Conservation (phyloP, 2,797 vertebrate genomes). For the Pampus argenteus region DNA sequence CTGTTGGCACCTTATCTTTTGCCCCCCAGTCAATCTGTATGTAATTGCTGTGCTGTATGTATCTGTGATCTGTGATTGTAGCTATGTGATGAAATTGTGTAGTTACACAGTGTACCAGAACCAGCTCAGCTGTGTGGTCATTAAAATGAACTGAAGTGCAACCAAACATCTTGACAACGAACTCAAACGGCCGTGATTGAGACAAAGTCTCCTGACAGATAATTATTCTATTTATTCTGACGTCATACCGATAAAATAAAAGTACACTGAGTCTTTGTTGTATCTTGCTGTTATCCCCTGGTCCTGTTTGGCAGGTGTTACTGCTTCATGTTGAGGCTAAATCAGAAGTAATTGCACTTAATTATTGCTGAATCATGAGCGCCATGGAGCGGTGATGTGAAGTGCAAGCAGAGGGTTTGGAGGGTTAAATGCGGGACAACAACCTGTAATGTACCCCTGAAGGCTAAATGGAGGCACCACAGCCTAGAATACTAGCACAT, state of each 20-base stretch:
- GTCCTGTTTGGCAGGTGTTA: slow-evolving; percentile 57
- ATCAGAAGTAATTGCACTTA: slow-evolving; percentile 56
- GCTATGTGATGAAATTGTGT: no score
- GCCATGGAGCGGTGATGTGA: not conserved
- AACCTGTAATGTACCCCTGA: slow-evolving; percentile 29
- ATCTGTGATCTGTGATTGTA: no score
- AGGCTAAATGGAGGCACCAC: slow-evolving; percentile 26
- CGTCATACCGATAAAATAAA: slow-evolving; percentile 18
- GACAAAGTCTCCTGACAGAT: slow-evolving; percentile 23
- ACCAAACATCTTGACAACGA: slow-evolving; percentile 18
- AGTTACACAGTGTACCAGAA: no score
- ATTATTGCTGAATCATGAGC: slow-evolving; percentile 58
- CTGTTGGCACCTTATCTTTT: no score
- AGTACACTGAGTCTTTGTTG: slow-evolving; percentile 9
- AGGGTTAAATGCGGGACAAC: slow-evolving; percentile 36
- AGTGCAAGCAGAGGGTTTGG: slow-evolving; percentile 13
- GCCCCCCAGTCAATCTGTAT: no score
- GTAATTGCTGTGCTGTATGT: no score
- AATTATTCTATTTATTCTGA: slow-evolving; percentile 27
- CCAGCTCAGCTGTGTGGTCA: no score
- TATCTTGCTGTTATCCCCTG: slow-evolving; percentile 36
- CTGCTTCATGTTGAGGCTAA: slow-evolving; percentile 55
- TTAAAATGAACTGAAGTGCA: not conserved
- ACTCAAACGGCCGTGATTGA: slow-evolving; percentile 1
- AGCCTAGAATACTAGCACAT: slow-evolving; percentile 10